Conservation (phyloP, 2,797 vertebrate genomes). For the Atherinosoma microstoma region DNA sequence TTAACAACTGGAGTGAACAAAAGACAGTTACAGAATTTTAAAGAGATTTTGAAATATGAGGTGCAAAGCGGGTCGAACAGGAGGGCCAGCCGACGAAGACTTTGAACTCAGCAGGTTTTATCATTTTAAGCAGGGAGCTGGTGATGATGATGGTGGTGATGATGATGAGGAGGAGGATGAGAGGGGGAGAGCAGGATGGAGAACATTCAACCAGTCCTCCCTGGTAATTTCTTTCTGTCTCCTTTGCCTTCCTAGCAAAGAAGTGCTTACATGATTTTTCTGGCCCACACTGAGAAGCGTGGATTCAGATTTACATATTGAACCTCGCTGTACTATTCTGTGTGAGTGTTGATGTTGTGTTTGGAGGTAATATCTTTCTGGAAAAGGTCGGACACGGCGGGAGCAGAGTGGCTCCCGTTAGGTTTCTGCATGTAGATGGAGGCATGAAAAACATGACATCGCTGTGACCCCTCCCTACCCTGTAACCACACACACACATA, state of each 20-base stretch:
- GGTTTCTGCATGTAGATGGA: constrained; percentile 67
- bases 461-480: constrained; percentile 87
- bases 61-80: constrained; percentile 81
- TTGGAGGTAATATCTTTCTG: constrained; percentile 36
- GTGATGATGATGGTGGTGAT: constrained; percentile 51
- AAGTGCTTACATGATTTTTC: constrained; percentile 26
- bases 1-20: constrained; percentile 88
- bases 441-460: constrained; percentile 92
- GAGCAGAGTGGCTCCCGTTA: constrained; percentile 49
- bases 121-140: constrained; percentile 78
- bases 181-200: constrained; percentile 62
- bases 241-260: constrained; percentile 42
- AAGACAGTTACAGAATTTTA: constrained; percentile 88
- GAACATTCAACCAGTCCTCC: constrained; percentile 73
- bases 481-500: constrained; percentile 47
- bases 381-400: constrained; percentile 39
- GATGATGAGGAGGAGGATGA: constrained; percentile 61
- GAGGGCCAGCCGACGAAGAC: constrained; percentile 78
- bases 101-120: constrained; percentile 85
- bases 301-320: constrained; percentile 25
- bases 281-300: constrained; percentile 28
- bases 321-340: constrained; percentile 29
- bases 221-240: constrained; percentile 28
- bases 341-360: constrained; percentile 12
- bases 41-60: constrained; percentile 85